Evolutionary conservation across 2,888 invertebrate genomes (phyloP).

Genomic region (Mesodorylaimus sp.): DNA sequence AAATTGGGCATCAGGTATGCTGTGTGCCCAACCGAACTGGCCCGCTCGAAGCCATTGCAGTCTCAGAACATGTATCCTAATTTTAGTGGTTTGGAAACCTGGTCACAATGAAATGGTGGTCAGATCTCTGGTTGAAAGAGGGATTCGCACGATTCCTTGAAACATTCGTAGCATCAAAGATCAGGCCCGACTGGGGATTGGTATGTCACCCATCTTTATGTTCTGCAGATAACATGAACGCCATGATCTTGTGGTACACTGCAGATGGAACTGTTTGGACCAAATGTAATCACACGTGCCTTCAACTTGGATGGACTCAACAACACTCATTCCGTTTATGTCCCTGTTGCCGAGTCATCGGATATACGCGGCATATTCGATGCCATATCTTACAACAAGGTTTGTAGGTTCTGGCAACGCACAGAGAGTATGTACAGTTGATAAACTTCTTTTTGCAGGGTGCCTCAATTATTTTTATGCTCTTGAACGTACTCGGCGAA

Average conservation of each 20-base stretch:
- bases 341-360: slow-evolving; percentile 45
- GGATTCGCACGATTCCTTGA: slow-evolving; percentile 30
- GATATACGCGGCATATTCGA: slow-evolving; percentile 56
- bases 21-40: too few species aligned
- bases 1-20: slow-evolving; percentile 25
- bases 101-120: slow-evolving; percentile 30
- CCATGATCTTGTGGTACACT: too few species aligned
- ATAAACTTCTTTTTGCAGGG: too few species aligned
- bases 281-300: too few species aligned
- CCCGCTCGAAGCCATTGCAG: too few species aligned
- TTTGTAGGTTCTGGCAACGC: slow-evolving; percentile 8
- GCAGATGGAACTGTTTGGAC: too few species aligned
- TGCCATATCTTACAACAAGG: slow-evolving; percentile 54
- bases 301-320: slow-evolving; percentile 46
- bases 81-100: slow-evolving; percentile 30
- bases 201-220: not conserved
- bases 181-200: not conserved
- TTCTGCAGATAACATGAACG: too few species aligned
- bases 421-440: too few species aligned
- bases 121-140: slow-evolving; percentile 30
- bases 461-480: slow-evolving; percentile 69
- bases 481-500: slow-evolving; percentile 63
- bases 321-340: slow-evolving; percentile 53
- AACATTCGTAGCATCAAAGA: slow-evolving; percentile 17
- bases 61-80: too few species aligned